Evolutionary conservation across 1,140 invertebrate genomes (phyloP), one percentile per base, ranked within the genome.

Genomic region (Lepidotrigona ventralis): DNA sequence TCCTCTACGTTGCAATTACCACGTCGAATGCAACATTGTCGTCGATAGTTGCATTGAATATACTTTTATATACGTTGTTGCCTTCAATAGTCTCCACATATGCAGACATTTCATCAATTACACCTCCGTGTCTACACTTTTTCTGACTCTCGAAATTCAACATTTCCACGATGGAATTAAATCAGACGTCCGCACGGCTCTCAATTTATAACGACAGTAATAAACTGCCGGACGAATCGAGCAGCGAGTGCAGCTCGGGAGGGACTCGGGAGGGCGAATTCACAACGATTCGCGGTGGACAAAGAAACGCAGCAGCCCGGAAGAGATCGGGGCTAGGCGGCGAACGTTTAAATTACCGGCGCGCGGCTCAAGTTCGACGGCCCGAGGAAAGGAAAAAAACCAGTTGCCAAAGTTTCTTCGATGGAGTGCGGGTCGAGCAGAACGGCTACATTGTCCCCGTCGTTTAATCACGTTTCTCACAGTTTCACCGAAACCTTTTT

Each of bases 391-490:
- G 58, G 66, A 53, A 82, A 73, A 33, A 79, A 79, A 64, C 29
- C 33, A 74, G 66, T 63, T 73, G 17, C 29, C 26, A 64, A 87
- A 87, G 85, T 87, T 87, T 79, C 82, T 66, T 83, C 58, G 21
- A 68, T 70, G 80, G 53, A 72, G 66, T 21, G 71, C 68, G 29
- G 77, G 60, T 63, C 63, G 85, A 87, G 79, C 81, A n/a, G 75
- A 72, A 68, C 82, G 39, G 86, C 85, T 80, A 80, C 87, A 83
- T 85, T 85, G 86, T 88, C 75, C 54, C 54, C 54, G 81, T 77
- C 78, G 80, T 89, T 86, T 88, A 86, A 89, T 89, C 87, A 75
- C 77, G 86, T 86, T 88, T 89, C 80, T 88, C 88, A 60, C 83
- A 76, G 78, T 77, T 86, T 78, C 86, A 71, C 68, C 69, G 75